Percentiles rank a stretch among this genome's conserved stretches.
phyloP scores from a whole-genome alignment of 2,113 vertebrate species.

The Equus przewalskii region DNA sequence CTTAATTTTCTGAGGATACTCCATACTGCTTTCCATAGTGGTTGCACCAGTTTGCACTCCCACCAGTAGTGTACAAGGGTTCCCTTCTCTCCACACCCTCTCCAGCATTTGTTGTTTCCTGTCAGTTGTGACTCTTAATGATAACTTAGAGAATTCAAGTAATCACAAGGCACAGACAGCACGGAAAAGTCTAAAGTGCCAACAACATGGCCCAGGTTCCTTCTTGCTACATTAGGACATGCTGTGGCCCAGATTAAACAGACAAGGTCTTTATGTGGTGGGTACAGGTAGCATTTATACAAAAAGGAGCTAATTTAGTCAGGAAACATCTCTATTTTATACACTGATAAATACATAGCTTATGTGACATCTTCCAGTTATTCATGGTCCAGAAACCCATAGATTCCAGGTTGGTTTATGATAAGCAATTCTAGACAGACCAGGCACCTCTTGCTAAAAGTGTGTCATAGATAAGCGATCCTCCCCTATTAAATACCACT shows the following conservation, averaged over 20 bases:
- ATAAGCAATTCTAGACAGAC: neutral
- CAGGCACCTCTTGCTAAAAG: neutral
- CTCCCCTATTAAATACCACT: neutral
- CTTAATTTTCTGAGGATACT: no score
- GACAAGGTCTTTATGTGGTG: neutral
- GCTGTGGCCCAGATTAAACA: neutral
- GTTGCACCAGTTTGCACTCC: no score
- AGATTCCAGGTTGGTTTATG: neutral
- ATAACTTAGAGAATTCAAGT: neutral
- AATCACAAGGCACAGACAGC: neutral
- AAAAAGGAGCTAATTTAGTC: slow-evolving; percentile 6
- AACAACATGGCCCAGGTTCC: neutral
- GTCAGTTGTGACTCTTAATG: neutral
- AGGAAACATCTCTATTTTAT: neutral
- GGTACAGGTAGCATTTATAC: neutral
- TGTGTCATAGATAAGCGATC: neutral
- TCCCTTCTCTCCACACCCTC: no score
- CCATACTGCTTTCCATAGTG: no score
- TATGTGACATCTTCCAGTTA: neutral
- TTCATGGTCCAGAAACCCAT: neutral
- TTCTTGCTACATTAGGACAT: neutral
- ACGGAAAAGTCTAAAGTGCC: neutral
- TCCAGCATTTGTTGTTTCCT: no score
- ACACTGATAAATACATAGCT: neutral
- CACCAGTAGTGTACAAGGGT: no score